Evolutionary conservation across 2,888 invertebrate genomes (phyloP).

Genomic region (Endotricha flammealis): DNA sequence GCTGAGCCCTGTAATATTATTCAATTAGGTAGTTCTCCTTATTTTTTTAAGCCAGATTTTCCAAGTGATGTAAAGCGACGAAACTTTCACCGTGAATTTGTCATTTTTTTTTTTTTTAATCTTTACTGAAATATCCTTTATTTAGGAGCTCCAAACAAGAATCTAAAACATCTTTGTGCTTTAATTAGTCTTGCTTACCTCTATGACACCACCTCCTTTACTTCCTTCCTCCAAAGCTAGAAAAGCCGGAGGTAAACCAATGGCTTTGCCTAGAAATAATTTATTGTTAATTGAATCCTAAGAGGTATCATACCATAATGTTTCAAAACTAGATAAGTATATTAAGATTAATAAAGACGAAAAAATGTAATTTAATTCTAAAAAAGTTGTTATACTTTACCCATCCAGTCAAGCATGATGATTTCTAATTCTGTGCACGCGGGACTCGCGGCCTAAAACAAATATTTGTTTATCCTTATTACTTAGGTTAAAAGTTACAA

Average conservation of each 20-base stretch:
- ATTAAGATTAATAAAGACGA: neutral
- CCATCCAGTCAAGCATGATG: slow-evolving; percentile 97
- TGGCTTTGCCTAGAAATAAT: slow-evolving; percentile 84
- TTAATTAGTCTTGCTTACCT: too few species aligned
- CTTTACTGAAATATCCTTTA: too few species aligned
- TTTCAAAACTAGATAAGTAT: neutral
- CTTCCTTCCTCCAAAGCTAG: slow-evolving; percentile 90
- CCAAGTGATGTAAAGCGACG: too few species aligned
- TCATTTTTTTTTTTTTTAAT: too few species aligned
- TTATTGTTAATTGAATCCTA: slow-evolving; percentile 15
- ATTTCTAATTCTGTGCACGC: slow-evolving; percentile 98
- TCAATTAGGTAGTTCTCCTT: too few species aligned
- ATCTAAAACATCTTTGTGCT: too few species aligned
- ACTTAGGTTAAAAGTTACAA: too few species aligned
- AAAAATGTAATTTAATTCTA: neutral
- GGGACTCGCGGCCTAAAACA: slow-evolving; percentile 94
- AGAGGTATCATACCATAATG: too few species aligned
- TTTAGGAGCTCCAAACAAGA: too few species aligned
- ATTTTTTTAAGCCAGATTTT: too few species aligned
- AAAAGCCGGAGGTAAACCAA: slow-evolving; percentile 93
- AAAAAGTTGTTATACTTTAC: slow-evolving; percentile 48
- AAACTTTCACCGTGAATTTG: too few species aligned
- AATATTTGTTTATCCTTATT: slow-evolving; percentile 4
- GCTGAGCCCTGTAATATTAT: slow-evolving; percentile 93
- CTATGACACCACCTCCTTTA: slow-evolving; percentile 95